A percentile compares a stretch with the other conserved stretches of the same genome.
Evolutionary conservation across 23 tunicate species (phyloP).

Genomic region (Styela clava): DNA sequence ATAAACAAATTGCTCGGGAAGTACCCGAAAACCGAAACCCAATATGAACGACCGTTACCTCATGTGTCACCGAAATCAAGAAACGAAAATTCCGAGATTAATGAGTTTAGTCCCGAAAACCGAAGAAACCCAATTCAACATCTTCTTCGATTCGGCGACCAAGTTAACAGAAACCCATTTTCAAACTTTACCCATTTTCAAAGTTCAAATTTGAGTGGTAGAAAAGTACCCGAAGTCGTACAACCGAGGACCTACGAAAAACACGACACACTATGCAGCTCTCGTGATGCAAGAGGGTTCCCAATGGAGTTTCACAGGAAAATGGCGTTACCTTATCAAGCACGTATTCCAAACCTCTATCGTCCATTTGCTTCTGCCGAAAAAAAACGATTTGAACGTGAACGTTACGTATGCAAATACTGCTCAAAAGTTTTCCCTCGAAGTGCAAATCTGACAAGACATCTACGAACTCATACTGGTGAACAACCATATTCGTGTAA

Average conservation of each 20-base stretch:
- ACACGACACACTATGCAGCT: not conserved
- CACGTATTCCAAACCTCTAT: not conserved
- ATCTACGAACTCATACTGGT: slow-evolving; percentile 97
- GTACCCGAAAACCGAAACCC: not conserved
- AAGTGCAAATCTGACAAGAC: slow-evolving; percentile 95
- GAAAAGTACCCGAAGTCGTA: not conserved
- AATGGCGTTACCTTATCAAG: not conserved
- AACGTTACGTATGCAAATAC: slow-evolving; percentile 78
- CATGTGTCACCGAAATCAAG: not conserved
- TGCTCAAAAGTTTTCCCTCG: slow-evolving; percentile 94
- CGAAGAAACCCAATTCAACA: not conserved
- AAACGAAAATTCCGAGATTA: not conserved
- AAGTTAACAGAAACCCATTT: not conserved
- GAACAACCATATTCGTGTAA: slow-evolving; percentile 97
- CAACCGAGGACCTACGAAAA: not conserved
- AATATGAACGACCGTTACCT: not conserved
- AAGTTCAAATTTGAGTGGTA: not conserved
- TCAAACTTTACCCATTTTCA: not conserved
- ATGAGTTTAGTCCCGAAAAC: not conserved
- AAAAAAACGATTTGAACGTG: slow-evolving; percentile 25
- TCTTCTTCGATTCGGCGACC: not conserved
- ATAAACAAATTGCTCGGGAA: not conserved
- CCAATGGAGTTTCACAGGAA: not conserved
- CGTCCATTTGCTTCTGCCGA: not conserved
- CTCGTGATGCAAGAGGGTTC: not conserved